Evolutionary conservation across 1,140 invertebrate genomes (phyloP).

Genomic region (Nixonia krombeini): DNA sequence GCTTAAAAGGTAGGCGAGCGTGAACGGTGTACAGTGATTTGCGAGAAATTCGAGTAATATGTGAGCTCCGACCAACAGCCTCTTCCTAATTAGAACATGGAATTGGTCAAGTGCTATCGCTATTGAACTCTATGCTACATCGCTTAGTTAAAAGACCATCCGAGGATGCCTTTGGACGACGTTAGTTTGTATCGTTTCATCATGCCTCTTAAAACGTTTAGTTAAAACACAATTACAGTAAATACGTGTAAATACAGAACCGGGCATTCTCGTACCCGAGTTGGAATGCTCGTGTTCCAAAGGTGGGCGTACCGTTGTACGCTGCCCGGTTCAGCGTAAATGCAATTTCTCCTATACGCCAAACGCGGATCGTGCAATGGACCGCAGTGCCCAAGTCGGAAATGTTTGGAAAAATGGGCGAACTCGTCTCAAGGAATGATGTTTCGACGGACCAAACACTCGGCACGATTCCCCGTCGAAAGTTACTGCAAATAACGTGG

Average conservation of each 20-base stretch:
- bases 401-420: not conserved
- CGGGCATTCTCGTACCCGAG: not conserved
- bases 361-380: conserved; percentile 1
- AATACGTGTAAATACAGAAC: conserved; percentile 8
- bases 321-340: conserved; percentile 1
- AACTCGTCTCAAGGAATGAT: not conserved
- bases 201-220: conserved; percentile 9
- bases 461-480: no score
- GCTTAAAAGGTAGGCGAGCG: no score
- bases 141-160: conserved; percentile 33
- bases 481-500: no score
- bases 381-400: not conserved
- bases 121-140: conserved; percentile 50
- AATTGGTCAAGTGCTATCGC: conserved; percentile 64
- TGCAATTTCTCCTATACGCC: conserved; percentile 1
- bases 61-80: conserved; percentile 26
- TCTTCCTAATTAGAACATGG: conserved; percentile 55
- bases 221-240: conserved; percentile 4
- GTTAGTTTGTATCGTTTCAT: conserved; percentile 2
- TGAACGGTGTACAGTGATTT: conserved; percentile 1
- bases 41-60: conserved; percentile 22
- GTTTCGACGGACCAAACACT: no score
- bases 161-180: conserved; percentile 18
- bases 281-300: not conserved
- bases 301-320: not conserved